A percentile compares a stretch with the other conserved stretches of the same genome.
Evolutionary conservation across 2,113 vertebrate genomes (phyloP).

Genomic region (Nannospalax galili): DNA sequence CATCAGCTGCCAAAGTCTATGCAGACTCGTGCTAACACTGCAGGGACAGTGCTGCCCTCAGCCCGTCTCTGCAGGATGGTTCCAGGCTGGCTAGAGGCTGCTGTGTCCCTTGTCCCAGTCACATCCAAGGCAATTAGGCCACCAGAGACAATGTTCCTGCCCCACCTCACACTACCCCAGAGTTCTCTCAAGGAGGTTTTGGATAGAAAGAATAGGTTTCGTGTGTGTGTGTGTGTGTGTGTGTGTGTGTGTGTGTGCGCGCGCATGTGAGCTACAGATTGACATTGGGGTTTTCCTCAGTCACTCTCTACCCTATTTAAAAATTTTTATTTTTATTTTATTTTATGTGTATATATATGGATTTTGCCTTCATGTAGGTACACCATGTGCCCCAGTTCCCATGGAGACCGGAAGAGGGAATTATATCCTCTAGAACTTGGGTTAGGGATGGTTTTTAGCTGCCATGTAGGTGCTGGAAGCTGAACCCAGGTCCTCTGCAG

Average conservation of each 20-base stretch:
- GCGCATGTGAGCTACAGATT: too few relatives aligned
- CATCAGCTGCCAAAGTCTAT: not conserved
- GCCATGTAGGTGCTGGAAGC: too few relatives aligned
- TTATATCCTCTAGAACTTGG: too few relatives aligned
- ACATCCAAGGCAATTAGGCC: not conserved
- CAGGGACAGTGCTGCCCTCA: not conserved
- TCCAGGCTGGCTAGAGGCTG: not conserved
- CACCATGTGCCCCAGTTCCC: too few relatives aligned
- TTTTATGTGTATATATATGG: too few relatives aligned
- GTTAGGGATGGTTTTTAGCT: too few relatives aligned
- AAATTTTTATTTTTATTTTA: too few relatives aligned
- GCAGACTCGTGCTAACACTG: not conserved
- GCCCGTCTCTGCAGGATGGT: not conserved
- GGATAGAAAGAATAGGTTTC: not conserved
- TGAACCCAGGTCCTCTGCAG: too few relatives aligned
- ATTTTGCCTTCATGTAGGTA: too few relatives aligned
- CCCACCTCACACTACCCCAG: not conserved
- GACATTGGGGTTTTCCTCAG: too few relatives aligned
- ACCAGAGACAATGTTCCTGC: accelerated
- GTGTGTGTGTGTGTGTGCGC: not conserved
- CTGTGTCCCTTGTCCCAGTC: not conserved
- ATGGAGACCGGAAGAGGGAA: too few relatives aligned
- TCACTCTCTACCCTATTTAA: too few relatives aligned
- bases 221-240: not conserved
- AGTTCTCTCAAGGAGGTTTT: not conserved